phyloP scores from a whole-genome alignment of 2,113 vertebrate genomes.

The Pipa parva region DNA sequence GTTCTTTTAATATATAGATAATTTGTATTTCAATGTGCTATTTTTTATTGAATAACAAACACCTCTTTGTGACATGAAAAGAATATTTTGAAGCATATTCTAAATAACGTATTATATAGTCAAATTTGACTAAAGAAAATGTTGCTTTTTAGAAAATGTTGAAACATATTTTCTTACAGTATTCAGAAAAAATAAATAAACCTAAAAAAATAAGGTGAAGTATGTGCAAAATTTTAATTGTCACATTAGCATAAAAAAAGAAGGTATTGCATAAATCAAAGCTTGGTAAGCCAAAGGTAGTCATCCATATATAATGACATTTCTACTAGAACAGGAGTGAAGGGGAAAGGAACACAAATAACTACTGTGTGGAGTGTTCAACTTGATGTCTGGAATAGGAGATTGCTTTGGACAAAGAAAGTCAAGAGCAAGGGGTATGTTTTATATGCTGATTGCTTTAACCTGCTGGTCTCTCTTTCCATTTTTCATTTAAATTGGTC shows the following conservation, averaged over 20 bases:
- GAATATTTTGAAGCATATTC: too few species aligned
- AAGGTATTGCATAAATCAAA: constrained; percentile 27
- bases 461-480: constrained; percentile 20
- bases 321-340: constrained; percentile 3
- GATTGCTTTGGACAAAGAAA: constrained; percentile 18
- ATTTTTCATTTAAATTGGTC: constrained; percentile 37
- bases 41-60: too few species aligned
- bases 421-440: constrained; percentile 12
- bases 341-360: constrained; percentile 4
- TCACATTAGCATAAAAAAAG: constrained; percentile 21
- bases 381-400: constrained; percentile 12
- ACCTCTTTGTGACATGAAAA: too few species aligned
- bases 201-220: constrained; percentile 15
- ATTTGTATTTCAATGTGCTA: too few species aligned
- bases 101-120: too few species aligned
- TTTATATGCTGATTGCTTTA: constrained; percentile 27
- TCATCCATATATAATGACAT: constrained; percentile 39
- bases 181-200: constrained; percentile 23
- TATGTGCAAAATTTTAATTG: constrained; percentile 36
- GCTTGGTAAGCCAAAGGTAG: constrained; percentile 2
- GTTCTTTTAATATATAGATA: too few species aligned
- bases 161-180: too few species aligned
- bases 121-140: too few species aligned
- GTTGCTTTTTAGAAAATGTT: too few species aligned
- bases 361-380: constrained; percentile 5